phyloP scores from a whole-genome alignment of 2,113 vertebrate genomes.

The Rhinogobius similis region DNA sequence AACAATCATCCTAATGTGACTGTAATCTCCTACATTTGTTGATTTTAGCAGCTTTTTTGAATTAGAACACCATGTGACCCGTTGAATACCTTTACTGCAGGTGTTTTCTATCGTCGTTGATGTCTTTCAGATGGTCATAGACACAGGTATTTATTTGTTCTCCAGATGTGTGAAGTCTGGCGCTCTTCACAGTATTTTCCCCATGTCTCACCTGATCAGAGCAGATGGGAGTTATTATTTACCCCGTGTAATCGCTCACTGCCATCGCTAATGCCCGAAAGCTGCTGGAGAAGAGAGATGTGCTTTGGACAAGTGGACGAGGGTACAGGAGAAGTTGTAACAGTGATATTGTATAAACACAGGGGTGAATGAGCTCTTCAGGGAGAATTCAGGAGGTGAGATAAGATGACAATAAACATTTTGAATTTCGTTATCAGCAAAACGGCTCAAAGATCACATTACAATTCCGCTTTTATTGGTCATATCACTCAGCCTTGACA shows the following conservation, averaged over 20 bases:
- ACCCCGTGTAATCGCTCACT: slow-evolving; percentile 3
- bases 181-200: background rate
- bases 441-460: too few species aligned
- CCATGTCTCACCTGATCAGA: background rate
- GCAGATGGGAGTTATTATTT: slow-evolving; percentile 11
- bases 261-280: background rate
- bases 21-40: too few species aligned
- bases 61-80: background rate
- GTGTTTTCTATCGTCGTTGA: background rate
- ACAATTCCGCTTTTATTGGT: too few species aligned
- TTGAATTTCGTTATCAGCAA: too few species aligned
- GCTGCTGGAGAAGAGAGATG: background rate
- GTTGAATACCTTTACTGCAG: background rate
- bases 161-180: background rate
- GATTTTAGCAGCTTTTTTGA: background rate
- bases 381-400: background rate
- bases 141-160: background rate
- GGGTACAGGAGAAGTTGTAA: too few species aligned
- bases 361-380: too few species aligned
- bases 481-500: too few species aligned
- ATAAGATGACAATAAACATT: background rate
- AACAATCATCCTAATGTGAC: too few species aligned
- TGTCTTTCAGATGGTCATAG: background rate
- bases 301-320: too few species aligned
- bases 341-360: too few species aligned